A percentile compares a stretch with the other conserved stretches of the same genome.
These are phyloP conservation scores for Aporrectodea caliginosa DNA, from an alignment of 1,140 invertebrate species.

Conservation along the genomic window DNA sequence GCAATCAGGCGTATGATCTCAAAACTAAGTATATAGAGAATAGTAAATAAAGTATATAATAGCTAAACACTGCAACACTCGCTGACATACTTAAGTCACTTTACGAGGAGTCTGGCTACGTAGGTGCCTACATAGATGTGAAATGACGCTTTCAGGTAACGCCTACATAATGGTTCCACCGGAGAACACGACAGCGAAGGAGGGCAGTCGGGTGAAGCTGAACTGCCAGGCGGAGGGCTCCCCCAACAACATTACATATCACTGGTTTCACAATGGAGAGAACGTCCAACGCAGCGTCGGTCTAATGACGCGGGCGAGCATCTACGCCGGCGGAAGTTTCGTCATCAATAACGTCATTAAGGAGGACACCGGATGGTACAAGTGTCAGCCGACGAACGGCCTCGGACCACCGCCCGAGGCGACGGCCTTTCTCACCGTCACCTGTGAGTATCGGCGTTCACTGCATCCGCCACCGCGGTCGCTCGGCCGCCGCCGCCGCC, in stretches of 20 bases:
- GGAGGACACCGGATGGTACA: constrained; percentile 83
- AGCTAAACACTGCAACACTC: too few relatives aligned
- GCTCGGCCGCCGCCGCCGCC: too few relatives aligned
- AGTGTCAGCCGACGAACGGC: constrained; percentile 93
- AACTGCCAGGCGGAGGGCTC: constrained; percentile 90
- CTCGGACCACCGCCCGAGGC: constrained; percentile 91
- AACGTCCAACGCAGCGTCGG: constrained; percentile 29
- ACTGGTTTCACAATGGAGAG: constrained; percentile 62
- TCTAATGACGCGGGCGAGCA: constrained; percentile 69
- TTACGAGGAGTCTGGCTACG: too few relatives aligned
- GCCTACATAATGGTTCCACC: constrained; percentile 82
- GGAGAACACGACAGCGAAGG: constrained; percentile 85
- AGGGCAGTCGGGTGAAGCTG: constrained; percentile 90
- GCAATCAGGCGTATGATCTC: too few relatives aligned
- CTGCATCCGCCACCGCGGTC: too few relatives aligned
- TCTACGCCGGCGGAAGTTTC: constrained; percentile 41
- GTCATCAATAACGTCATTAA: constrained; percentile 45
- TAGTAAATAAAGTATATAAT: too few relatives aligned
- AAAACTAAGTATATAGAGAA: too few relatives aligned
- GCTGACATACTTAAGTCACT: too few relatives aligned
- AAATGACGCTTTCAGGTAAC: constrained; percentile 68
- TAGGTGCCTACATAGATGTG: too few relatives aligned
- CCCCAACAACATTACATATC: constrained; percentile 89
- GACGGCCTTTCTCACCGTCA: constrained; percentile 89
- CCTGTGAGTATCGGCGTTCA: constrained; percentile 65